A percentile compares a stretch with the other conserved stretches of the same genome.
These are phyloP conservation scores for Ameiurus melas DNA, from an alignment of 2,113 vertebrate species.

Conservation along the genomic window DNA sequence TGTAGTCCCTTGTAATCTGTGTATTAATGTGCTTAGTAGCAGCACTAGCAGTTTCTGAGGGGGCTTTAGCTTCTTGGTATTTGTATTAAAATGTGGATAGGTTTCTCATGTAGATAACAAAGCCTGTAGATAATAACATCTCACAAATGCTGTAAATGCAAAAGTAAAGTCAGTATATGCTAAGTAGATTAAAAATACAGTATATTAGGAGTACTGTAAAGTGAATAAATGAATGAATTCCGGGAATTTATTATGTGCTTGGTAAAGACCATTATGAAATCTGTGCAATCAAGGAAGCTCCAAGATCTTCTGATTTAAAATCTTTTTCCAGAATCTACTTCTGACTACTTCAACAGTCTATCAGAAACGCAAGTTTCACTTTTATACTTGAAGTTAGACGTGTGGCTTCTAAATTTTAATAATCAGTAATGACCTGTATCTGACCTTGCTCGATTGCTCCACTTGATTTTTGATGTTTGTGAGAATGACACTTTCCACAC, in stretches of 20 bases:
- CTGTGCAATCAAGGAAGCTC: neutral
- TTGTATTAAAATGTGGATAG: neutral
- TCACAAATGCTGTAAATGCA: neutral
- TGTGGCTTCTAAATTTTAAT: neutral
- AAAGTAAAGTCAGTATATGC: neutral
- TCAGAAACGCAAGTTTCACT: neutral
- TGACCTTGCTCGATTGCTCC: constrained; percentile 82
- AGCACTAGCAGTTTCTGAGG: neutral
- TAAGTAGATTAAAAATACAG: neutral
- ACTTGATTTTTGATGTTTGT: constrained; percentile 92
- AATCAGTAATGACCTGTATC: constrained; percentile 4
- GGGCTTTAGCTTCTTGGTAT: neutral
- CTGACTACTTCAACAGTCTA: neutral
- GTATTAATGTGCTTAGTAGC: neutral
- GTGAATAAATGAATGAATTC: neutral
- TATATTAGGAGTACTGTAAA: neutral
- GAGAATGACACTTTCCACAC: constrained; percentile 86
- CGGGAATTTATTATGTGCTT: neutral
- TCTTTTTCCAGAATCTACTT: neutral
- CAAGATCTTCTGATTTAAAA: neutral
- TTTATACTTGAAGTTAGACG: neutral
- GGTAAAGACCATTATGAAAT: neutral
- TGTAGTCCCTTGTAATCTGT: neutral
- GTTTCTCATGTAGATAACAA: neutral
- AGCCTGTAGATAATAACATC: neutral